These are phyloP conservation scores for Myotis daubentonii DNA, from an alignment of 2,797 vertebrate genomes.

Conservation along the genomic window DNA sequence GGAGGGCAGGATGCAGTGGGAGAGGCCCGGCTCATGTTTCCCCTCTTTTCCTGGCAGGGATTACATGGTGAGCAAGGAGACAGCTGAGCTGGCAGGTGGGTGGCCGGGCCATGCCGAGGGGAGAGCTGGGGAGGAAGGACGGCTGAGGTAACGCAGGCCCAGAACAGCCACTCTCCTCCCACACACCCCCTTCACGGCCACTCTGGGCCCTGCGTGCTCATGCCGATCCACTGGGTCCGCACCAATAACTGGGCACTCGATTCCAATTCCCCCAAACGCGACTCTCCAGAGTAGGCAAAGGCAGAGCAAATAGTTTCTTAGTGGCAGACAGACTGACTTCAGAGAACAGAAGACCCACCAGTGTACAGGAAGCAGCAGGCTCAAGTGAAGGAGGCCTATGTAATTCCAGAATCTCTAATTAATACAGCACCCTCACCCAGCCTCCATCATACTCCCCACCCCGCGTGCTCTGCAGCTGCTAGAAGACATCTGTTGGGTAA, in stretches of 20 bases:
- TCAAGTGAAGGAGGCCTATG: neutral
- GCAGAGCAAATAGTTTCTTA: neutral
- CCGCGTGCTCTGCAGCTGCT: neutral
- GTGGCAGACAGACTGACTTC: neutral
- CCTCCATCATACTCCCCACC: neutral
- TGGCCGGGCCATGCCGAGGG: neutral
- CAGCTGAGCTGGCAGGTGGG: constrained; percentile 81
- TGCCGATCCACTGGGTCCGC: neutral
- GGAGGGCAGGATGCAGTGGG: constrained; percentile 72
- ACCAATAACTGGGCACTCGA: neutral
- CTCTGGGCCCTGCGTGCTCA: neutral
- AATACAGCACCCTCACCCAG: neutral
- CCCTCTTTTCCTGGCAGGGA: constrained; percentile 75
- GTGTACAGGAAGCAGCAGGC: neutral
- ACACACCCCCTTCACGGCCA: neutral
- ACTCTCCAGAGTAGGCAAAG: neutral
- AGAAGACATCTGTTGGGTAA: neutral
- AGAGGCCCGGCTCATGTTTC: constrained; percentile 75
- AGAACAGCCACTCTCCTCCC: neutral
- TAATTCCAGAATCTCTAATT: neutral
- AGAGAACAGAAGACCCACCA: neutral
- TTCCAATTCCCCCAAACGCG: neutral
- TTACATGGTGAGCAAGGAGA: constrained; percentile 64
- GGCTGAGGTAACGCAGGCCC: constrained; percentile 40
- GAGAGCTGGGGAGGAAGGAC: constrained; percentile 59